Base-by-base conservation (phyloP, 2,113 vertebrate species). In the Nestor notabilis region DNA sequence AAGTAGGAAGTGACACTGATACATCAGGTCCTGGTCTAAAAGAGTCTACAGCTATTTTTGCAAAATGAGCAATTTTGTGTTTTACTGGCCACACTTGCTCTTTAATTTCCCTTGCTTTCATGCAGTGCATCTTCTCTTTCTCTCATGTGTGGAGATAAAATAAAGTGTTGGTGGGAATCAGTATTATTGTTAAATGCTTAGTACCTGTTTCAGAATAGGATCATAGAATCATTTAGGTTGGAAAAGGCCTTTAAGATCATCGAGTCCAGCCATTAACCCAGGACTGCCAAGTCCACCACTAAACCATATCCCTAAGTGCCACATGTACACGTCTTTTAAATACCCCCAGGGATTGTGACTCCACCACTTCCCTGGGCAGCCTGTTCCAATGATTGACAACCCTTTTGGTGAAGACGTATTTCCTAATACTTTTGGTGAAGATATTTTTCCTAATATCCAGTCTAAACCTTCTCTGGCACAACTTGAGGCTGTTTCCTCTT, bases 91-190 rank as follows among this genome's bases (percentile, higher is more conserved):
- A 79, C 46, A 39, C 23, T 25, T 6, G 13, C 81, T 82, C 24
- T 78, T 97, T 93, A n/a, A 82, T 93, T 95, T 79, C 49, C 35
- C 29, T 68, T 43, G 5, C 87, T 91, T 76, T 82, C 82, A 56
- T 79, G 56, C 75, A 83, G 44, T 49, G 44, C 12, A 24, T 91
- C 58, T 93, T 68, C 35, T 65, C 71, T 74, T 95, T 86, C 58
- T 68, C 47, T 83, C 28, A 4, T 28, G 69, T 1, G 2, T 58
- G 23, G 31, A 28, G 74, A 60, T 89, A 70, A 82, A 84, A 89
- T 84, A 68, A 33, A 19, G 28, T 33, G 68, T 81, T 10, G 1
- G 33, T 79, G 52, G 33, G 39, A 91, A 82, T 82, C 52, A 46
- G 25, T n/a, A 58, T 68, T 81, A 68, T 60, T 3, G 6, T 89